Base-by-base conservation (phyloP, 2,113 vertebrate genomes). In the Menidia beryllina region DNA sequence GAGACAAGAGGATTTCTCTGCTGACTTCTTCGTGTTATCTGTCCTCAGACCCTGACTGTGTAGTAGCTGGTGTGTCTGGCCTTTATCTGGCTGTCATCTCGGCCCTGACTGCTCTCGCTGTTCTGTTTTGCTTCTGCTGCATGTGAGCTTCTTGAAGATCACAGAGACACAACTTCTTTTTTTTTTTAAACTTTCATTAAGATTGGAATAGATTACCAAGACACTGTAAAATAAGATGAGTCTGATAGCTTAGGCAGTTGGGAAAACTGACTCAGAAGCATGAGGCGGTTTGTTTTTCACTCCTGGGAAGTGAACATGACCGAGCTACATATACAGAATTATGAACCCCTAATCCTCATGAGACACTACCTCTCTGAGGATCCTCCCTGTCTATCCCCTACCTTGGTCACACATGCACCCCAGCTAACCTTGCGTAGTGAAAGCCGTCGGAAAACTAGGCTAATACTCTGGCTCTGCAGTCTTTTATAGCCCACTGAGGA, bases 361-460 rank as follows among this genome's bases (percentile, higher is more conserved):
- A 45, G 54, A 68, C 5, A 19, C 20, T 20, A 6, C 24, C 38
- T 79, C 54, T 75, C 23, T 30, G 47, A 67, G 47, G 59, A 67
- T 36, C 25, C 24, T 72, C 19, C 55, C 45, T 25, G 41, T 67
- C 77, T 48, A 57, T n/a, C 47, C 63, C 9, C 36, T 79, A 36
- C 51, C 64, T 81, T 45, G 8, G 61, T 80, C 47, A 56, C 24
- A 69, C 61, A 25, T 74, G 69, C 76, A 77, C 62, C 68, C 69
- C 25, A 63, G 26, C 36, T 58, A 67, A 86, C 59, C 58, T 53
- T 77, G 48, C 58, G 51, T 56, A 49, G 61, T 30, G 65, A 77
- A 75, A 45, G 25, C 61, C 74, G 53, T 57, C 49, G 52, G 67
- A 82, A 86, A 87, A 86, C 71, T 67, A 70, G 81, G 81, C 70